A percentile compares a stretch with the other conserved stretches of the same genome.
These are phyloP conservation scores for Andrena haemorrhoa DNA, from an alignment of 2,888 invertebrate species.

Conservation along the genomic window DNA sequence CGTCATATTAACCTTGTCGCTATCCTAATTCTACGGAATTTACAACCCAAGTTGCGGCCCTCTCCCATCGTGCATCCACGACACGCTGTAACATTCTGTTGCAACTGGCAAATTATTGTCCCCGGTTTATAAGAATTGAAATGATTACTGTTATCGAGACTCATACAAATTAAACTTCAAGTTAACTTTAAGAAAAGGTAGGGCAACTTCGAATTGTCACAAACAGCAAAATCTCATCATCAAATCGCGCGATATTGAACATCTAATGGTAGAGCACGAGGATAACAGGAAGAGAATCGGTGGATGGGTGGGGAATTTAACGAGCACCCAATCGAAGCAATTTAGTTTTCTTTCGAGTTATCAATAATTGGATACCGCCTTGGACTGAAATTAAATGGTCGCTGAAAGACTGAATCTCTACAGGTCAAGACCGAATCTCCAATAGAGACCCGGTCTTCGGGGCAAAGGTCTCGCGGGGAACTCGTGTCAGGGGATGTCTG, in stretches of 20 bases:
- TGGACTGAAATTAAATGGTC: background rate
- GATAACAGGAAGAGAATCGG: too few relatives aligned
- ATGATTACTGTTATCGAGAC: background rate
- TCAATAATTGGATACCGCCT: too few relatives aligned
- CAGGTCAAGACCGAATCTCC: conserved; percentile 83
- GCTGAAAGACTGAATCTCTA: conserved; percentile 57
- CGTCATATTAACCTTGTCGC: conserved; percentile 16
- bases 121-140: conserved; percentile 14
- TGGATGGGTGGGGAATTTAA: too few relatives aligned
- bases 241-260: too few relatives aligned
- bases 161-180: background rate
- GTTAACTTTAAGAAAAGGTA: too few relatives aligned
- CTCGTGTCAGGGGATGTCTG: conserved; percentile 83
- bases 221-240: too few relatives aligned
- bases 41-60: conserved; percentile 40
- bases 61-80: background rate
- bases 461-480: conserved; percentile 82
- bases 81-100: background rate
- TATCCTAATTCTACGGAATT: conserved; percentile 58
- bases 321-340: too few relatives aligned
- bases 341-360: too few relatives aligned
- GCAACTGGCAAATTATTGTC: conserved; percentile 40
- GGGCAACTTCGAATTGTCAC: too few relatives aligned
- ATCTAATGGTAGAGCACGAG: too few relatives aligned
- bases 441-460: conserved; percentile 81